Base-by-base conservation (phyloP, 2,888 invertebrate genomes). In the Scelioninae gen. 1 region DNA sequence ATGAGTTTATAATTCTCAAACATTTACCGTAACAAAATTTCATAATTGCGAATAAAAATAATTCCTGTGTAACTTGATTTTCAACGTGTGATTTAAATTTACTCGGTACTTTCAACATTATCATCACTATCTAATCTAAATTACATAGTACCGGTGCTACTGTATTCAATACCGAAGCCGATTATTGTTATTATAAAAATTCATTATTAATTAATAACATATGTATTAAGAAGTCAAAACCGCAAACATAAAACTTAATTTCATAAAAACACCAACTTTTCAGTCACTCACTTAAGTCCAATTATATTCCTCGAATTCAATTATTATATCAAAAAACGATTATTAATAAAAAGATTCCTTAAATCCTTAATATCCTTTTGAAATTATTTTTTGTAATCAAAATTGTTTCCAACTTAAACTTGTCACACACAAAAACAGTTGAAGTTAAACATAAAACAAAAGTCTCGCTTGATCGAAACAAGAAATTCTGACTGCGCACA, bases 401-500 rank as follows among this genome's bases (percentile, higher is more conserved):
- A n/a, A n/a, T 23, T 23, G 2, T 23, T 4, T 15, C 34, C 43
- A 43, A 45, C 45, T 34, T 11, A 45, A 71, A 34, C 9, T 9
- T 58, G 51, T 60, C 40, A 51, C 55, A 23, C 38, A 9, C 16
- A 7, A 13, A 56, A 63, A 62, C 47, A 60, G n/a, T 71, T 43
- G 58, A 58, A 13, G 11, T 29, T 8, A 13, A 1, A 10, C 5
- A 38, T 38, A 10, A 58, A 58, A 49, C 10, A 71, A 51, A 60
- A 60, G 31, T 53, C 6, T 32, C 32, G 16, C 8, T 38, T 8
- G 1, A 38, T 10, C 6, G 38, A 55, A 45, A 45, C n/a, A 32
- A 8, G 31, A 65, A 51, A 68, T 45, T 58, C 51, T 29, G 79
- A 66, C 32, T 43, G 29, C 51, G 78, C 78, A n/a, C 16, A 43